A percentile compares a stretch with the other conserved stretches of the same genome.
phyloP scores from a whole-genome alignment of 2,888 invertebrate genomes.

The Calliopum simillimum region DNA sequence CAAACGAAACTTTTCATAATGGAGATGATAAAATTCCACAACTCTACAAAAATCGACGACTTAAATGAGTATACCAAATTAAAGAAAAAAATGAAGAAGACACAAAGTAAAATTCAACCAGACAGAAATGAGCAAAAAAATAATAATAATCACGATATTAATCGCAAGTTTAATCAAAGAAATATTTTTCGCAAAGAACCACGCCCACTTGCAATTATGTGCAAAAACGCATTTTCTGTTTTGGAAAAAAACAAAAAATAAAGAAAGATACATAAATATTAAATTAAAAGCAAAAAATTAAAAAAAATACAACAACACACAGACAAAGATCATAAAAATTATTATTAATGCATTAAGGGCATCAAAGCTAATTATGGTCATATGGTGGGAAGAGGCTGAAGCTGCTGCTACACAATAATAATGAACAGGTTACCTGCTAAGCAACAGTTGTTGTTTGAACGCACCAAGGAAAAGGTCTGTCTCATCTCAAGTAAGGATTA shows the following conservation, averaged over 20 bases:
- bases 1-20: conserved; percentile 26
- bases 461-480: not conserved
- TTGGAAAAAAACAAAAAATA: conserved; percentile 59
- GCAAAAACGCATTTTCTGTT: conserved; percentile 7
- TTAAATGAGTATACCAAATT: not conserved
- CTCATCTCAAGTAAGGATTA: conserved; percentile 4
- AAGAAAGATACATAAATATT: too few relatives aligned
- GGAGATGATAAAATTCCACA: conserved; percentile 27
- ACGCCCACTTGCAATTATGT: conserved; percentile 49
- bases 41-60: not conserved
- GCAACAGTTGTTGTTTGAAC: not conserved
- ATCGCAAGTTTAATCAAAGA: conserved; percentile 50
- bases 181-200: conserved; percentile 45
- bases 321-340: conserved; percentile 53
- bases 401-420: conserved; percentile 2
- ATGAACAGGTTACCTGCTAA: not conserved
- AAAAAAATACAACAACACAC: conserved; percentile 42
- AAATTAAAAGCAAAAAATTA: conserved; percentile 58
- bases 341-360: conserved; percentile 62
- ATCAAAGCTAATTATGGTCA: conserved; percentile 57
- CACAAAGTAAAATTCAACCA: not conserved
- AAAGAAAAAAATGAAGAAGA: conserved; percentile 5
- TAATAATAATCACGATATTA: conserved; percentile 46
- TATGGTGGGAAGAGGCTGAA: conserved; percentile 1
- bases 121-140: not conserved